A percentile compares a stretch with the other conserved stretches of the same genome.
Conservation (phyloP, 92 coral and sea anemone genomes). For the Epizoanthus illoricatus region DNA sequence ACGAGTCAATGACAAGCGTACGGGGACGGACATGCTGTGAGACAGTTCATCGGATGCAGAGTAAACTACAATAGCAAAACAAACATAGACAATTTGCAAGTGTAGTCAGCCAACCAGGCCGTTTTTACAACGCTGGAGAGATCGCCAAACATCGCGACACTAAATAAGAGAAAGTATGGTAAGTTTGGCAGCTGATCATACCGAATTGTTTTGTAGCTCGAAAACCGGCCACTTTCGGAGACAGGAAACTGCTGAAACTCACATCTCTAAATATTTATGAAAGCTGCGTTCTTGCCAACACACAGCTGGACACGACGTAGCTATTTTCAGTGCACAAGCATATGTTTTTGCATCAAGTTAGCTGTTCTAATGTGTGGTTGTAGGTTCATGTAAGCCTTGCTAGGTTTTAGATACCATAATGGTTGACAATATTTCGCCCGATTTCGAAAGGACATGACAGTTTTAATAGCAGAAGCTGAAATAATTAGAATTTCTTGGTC, state of each 20-base stretch:
- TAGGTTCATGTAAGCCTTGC: not conserved
- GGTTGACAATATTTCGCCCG: not conserved
- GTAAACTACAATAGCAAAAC: not conserved
- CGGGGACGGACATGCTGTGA: not conserved
- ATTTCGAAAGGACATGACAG: not conserved
- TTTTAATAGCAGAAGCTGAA: not conserved
- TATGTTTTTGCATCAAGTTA: not conserved
- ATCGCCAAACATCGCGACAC: not conserved
- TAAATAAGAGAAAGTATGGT: not conserved
- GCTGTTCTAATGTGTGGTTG: too few species aligned
- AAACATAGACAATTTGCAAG: not conserved
- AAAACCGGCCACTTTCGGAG: not conserved
- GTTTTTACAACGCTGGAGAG: not conserved
- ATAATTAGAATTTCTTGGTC: not conserved
- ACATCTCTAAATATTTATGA: not conserved
- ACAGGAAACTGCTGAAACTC: not conserved
- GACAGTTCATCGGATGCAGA: not conserved
- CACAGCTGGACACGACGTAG: not conserved
- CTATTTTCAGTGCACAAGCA: not conserved
- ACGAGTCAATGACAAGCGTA: conserved; percentile 5
- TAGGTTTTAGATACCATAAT: not conserved
- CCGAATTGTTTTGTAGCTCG: not conserved
- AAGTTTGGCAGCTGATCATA: not conserved
- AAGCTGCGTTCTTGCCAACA: not conserved
- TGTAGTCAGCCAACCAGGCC: not conserved